These are phyloP conservation scores for Calosoma granatense DNA, from an alignment of 1,140 invertebrate genomes.

Conservation along the genomic window DNA sequence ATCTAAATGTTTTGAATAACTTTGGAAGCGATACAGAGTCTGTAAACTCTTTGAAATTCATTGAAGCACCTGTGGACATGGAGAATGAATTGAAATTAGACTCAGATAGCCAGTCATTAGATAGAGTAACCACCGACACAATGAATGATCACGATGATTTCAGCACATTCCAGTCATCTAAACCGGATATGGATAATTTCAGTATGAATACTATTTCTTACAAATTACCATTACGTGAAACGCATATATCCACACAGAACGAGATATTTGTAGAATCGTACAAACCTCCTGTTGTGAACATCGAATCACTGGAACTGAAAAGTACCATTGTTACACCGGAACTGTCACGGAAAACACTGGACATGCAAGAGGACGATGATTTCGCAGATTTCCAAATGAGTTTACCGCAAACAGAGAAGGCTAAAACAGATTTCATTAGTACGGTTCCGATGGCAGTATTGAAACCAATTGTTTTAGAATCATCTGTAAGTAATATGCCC, in stretches of 20 bases:
- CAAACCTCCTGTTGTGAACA: not conserved
- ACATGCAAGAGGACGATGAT: slow-evolving; percentile 19
- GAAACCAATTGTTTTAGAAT: not conserved
- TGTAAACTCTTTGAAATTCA: slow-evolving; percentile 20
- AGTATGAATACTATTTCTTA: not conserved
- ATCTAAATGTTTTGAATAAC: not conserved
- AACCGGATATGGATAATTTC: slow-evolving; percentile 9
- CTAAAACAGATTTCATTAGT: not conserved
- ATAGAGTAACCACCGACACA: not conserved
- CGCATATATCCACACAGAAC: slow-evolving; percentile 26
- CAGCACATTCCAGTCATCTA: slow-evolving; percentile 17
- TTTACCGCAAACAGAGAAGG: slow-evolving; percentile 15
- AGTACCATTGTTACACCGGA: slow-evolving; percentile 28
- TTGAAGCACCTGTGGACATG: slow-evolving; percentile 10
- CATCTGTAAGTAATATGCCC: not conserved
- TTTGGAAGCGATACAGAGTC: slow-evolving; percentile 17
- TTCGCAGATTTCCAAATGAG: slow-evolving; percentile 29
- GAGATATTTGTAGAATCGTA: slow-evolving; percentile 11
- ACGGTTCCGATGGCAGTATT: not conserved
- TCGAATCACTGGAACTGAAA: slow-evolving; percentile 16
- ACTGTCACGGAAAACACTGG: slow-evolving; percentile 19
- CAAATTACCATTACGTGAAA: slow-evolving; percentile 26
- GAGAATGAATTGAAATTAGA: not conserved
- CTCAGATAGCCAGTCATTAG: slow-evolving; percentile 8
- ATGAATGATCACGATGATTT: slow-evolving; percentile 25